Conservation (phyloP, 2,888 invertebrate species). For the Microctonus brassicae region DNA sequence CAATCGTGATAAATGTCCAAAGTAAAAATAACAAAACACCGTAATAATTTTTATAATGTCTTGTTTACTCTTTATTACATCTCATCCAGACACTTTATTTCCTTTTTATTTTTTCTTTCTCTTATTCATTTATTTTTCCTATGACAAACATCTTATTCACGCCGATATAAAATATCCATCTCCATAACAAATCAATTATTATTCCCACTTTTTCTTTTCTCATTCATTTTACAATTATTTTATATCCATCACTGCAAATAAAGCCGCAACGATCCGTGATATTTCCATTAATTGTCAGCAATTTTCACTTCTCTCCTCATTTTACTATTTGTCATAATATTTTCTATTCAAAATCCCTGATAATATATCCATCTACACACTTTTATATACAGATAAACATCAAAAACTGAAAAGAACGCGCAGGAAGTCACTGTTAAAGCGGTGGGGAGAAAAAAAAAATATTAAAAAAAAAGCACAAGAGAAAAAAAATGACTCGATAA, state of each 20-base stretch:
- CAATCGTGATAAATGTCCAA: conserved; percentile 14
- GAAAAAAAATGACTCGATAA: conserved; percentile 11
- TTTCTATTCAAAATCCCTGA: too few relatives aligned
- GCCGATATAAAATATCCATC: background rate
- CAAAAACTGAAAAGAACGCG: conserved; percentile 9
- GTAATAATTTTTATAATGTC: background rate
- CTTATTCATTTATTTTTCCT: background rate
- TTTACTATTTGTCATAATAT: background rate
- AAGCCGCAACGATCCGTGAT: background rate
- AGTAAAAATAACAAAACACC: background rate
- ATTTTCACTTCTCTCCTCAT: background rate
- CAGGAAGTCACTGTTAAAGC: conserved; percentile 39
- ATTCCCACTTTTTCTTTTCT: background rate
- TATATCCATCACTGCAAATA: too few relatives aligned
- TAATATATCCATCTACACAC: too few relatives aligned
- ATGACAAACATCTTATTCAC: background rate
- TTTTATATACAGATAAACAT: background rate
- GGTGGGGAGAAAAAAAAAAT: conserved; percentile 17
- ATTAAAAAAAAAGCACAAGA: background rate
- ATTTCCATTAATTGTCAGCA: background rate
- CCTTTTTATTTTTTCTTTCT: background rate
- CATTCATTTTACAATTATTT: background rate
- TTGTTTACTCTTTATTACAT: background rate
- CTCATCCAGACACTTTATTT: background rate
- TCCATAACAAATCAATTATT: background rate